Evolutionary conservation across 2,888 invertebrate genomes (phyloP), one percentile per base, ranked within the genome.

Genomic region (Mylabris sibirica): DNA sequence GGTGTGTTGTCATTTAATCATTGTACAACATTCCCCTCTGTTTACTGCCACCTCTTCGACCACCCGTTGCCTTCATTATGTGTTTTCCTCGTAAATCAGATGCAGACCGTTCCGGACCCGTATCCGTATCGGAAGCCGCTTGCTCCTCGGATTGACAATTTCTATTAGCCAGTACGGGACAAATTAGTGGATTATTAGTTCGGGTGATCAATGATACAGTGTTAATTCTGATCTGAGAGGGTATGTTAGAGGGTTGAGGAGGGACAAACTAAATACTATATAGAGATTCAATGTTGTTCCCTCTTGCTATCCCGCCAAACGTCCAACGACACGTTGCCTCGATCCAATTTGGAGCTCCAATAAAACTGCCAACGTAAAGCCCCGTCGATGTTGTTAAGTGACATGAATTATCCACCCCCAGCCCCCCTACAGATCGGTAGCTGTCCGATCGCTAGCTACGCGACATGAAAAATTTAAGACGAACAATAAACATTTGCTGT

Each of bases 311-410:
- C 59, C 57, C 64, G 53, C 35, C 22, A 60, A 67, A 62, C 71
- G 72, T 75, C 75, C 73, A 77, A 74, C 81, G 80, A 82, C 81
- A 81, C 83, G 80, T 82, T 79, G 81, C 80, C 82, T 81, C 82
- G 80, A 82, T 83, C 84, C 85, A 85, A 85, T 85, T 85, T 84
- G 83, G 84, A 82, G 84, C 83, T 82, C 84, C 85, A 86, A 85
- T 85, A 85, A 85, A 85, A 85, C 84, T 85, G 85, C 84, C 84
- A 85, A 80, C 77, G 82, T 81, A 84, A 85, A 85, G 84, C 85
- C 83, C 82, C 82, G 84, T 84, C 85, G 85, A 84, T 84, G 84
- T 81, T 82, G 84, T 83, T 84, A 85, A 85, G 85, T 85, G 86
- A 86, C 86, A 83, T 84, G 86, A 85, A 85, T 85, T 86, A 85